Evolutionary conservation across 2,888 invertebrate species (phyloP), one percentile per base, ranked within the genome.

Genomic region (Ophioninae sp.): DNA sequence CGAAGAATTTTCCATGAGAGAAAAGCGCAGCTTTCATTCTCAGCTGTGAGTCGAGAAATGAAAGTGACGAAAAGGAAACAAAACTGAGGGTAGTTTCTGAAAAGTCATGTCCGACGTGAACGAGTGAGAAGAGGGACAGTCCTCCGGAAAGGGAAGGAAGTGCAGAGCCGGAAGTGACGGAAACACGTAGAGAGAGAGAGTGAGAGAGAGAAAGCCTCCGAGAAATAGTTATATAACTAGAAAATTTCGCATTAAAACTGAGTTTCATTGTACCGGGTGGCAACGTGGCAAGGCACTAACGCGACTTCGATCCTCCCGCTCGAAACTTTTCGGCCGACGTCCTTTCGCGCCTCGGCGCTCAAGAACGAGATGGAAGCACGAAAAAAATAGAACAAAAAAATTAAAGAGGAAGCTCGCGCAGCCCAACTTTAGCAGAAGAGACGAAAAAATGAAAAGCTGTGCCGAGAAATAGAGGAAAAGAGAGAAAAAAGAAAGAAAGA

Each of bases 181-280:
- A 70, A 56, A 65, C 39, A 75, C 30, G 56, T 39, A 21, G 13
- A 75, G 65, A 65, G 56, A 62, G 62, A 44, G 59, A 30, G 62
- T 61, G 56, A n/a, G 39, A 30, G 41, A n/a, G 21, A 56, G 65
- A 30, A 21, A 41, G 69, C 1, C 39, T 67, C 44, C 65, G 44
- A 41, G 62, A 41, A 21, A 67, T 39, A 74, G 70, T 57, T 57
- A 57, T 39, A 37, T 50, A 76, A 57, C 69, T 67, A 41, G 74
- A 75, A 59, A 70, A 68, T 82, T 84, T 84, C 76, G 69, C 81
- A 84, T 84, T 79, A 82, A 84, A 84, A 81, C 75, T 13, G 81
- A 84, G 84, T 84, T 84, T 84, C 84, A 84, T 84, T 84, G 84
- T 79, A 79, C 67, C 76, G 81, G 79, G 59, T 81, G 84, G 75